phyloP scores from a whole-genome alignment of 1,140 invertebrate genomes.

The Oncopodura yosiiana region DNA sequence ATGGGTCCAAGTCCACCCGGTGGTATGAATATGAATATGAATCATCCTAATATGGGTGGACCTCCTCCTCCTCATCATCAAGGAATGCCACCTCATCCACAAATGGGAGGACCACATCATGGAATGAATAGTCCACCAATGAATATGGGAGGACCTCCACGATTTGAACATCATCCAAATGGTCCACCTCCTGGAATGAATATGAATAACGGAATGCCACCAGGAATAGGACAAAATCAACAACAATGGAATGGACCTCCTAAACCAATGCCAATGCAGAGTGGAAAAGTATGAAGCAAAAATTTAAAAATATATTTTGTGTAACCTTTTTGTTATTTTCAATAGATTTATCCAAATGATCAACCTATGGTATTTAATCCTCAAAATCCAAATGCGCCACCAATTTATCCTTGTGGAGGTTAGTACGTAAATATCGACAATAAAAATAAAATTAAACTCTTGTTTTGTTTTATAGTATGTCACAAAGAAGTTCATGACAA shows the following conservation, averaged over 20 bases:
- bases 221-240: conserved; percentile 35
- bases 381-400: conserved; percentile 94
- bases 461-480: conserved; percentile 90
- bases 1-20: conserved; percentile 28
- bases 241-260: conserved; percentile 38
- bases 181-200: conserved; percentile 31
- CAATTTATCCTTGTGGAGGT: conserved; percentile 73
- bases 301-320: background rate
- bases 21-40: conserved; percentile 17
- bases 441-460: conserved; percentile 43
- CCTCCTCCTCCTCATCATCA: conserved; percentile 29
- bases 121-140: conserved; percentile 37
- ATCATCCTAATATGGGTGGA: conserved; percentile 24
- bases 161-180: conserved; percentile 9
- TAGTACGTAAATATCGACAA: too few species aligned
- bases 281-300: conserved; percentile 60
- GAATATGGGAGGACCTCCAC: conserved; percentile 3
- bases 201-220: conserved; percentile 38
- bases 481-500: conserved; percentile 98
- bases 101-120: conserved; percentile 26
- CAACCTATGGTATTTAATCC: conserved; percentile 97
- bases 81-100: conserved; percentile 32
- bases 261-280: conserved; percentile 75
- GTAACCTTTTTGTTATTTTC: conserved; percentile 28
- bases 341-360: conserved; percentile 83